phyloP scores from a whole-genome alignment of 2,113 vertebrate genomes.

The Pandion haliaetus region DNA sequence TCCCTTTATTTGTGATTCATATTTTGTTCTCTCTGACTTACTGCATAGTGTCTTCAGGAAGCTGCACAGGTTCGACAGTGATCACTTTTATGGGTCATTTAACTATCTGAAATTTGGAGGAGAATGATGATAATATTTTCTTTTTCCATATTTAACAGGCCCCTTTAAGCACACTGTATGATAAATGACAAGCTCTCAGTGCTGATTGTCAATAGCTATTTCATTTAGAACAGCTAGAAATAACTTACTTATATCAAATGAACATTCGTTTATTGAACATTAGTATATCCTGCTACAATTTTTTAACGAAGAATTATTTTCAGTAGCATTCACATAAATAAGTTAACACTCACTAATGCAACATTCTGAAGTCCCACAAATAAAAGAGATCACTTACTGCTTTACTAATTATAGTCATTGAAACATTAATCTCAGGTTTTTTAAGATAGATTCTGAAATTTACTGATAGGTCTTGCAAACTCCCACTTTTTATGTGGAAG shows the following conservation, averaged over 20 bases:
- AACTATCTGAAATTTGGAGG: background rate
- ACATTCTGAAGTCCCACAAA: background rate
- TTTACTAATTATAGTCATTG: background rate
- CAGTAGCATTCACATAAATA: background rate
- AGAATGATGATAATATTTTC: background rate
- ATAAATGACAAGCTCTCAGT: background rate
- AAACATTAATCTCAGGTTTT: background rate
- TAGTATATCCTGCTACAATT: rapidly evolving
- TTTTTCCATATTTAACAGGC: background rate
- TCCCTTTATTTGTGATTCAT: background rate
- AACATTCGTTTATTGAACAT: background rate
- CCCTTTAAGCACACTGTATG: background rate
- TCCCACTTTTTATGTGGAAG: background rate
- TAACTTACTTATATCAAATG: background rate
- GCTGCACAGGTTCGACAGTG: background rate
- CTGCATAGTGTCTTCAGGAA: background rate
- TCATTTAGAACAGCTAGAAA: background rate
- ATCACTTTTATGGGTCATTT: background rate
- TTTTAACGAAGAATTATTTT: background rate
- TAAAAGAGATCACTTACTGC: background rate
- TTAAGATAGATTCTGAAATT: background rate
- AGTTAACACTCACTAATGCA: background rate
- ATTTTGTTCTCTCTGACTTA: background rate
- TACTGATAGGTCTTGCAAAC: background rate
- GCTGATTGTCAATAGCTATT: background rate